These are phyloP conservation scores for Drosophila gaucha DNA, from an alignment of 2,888 invertebrate species.

Conservation along the genomic window DNA sequence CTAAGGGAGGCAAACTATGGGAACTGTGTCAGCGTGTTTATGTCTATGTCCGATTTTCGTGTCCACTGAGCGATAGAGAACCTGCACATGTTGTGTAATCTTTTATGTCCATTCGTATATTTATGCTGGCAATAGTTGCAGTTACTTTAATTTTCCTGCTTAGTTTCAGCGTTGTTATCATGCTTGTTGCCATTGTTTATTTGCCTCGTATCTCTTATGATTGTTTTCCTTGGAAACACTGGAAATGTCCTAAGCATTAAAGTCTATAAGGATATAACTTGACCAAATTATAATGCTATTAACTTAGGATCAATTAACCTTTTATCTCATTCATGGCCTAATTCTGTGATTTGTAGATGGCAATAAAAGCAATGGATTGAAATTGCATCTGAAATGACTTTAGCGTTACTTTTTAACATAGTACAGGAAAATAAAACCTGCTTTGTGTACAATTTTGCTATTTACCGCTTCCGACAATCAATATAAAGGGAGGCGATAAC, in stretches of 20 bases:
- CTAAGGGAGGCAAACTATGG: constrained; percentile 10
- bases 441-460: constrained; percentile 64
- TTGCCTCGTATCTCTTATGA: constrained; percentile 17
- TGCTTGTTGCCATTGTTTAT: constrained; percentile 52
- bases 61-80: neutral
- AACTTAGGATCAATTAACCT: constrained; percentile 51
- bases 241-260: constrained; percentile 19
- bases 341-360: constrained; percentile 13
- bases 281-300: constrained; percentile 30
- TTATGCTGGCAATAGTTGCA: constrained; percentile 37
- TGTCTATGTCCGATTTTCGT: constrained; percentile 6
- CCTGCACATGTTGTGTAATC: constrained; percentile 40
- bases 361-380: constrained; percentile 3
- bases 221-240: constrained; percentile 2
- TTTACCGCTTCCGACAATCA: constrained; percentile 42
- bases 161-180: constrained; percentile 32
- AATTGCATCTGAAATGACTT: neutral
- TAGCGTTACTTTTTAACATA: constrained; percentile 1
- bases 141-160: constrained; percentile 28
- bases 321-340: constrained; percentile 13
- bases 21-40: constrained; percentile 39
- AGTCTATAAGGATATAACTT: neutral
- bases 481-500: constrained; percentile 14
- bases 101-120: constrained; percentile 46
- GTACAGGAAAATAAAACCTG: constrained; percentile 34